Conservation (phyloP, 1,140 invertebrate species). For the Saccostrea echinata region DNA sequence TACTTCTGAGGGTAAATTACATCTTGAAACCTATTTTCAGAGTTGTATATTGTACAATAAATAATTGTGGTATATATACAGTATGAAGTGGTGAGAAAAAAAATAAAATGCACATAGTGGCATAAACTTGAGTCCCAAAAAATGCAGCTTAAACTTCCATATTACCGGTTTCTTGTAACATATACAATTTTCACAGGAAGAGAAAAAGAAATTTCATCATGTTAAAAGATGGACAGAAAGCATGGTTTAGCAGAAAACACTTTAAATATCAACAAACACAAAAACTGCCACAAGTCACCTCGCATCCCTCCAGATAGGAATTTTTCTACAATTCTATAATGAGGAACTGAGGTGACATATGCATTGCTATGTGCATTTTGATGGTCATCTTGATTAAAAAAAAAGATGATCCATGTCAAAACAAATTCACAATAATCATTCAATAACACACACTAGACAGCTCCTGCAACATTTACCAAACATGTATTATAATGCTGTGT, state of each 20-base stretch:
- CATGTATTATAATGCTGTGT: background rate
- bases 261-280: slow-evolving; percentile 4
- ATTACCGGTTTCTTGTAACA: background rate
- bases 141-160: background rate
- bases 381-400: background rate
- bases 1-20: background rate
- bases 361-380: slow-evolving; percentile 38
- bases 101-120: slow-evolving; percentile 15
- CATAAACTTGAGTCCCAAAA: background rate
- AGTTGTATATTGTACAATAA: background rate
- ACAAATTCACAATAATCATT: background rate
- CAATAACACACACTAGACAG: background rate
- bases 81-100: background rate
- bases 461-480: background rate
- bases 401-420: background rate
- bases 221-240: background rate
- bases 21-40: background rate
- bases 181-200: background rate
- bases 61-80: slow-evolving; percentile 1
- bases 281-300: slow-evolving; percentile 8
- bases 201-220: background rate
- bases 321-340: background rate
- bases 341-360: background rate
- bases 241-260: background rate
- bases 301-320: background rate